These are phyloP conservation scores for Eretmochelys imbricata DNA, from an alignment of 2,113 vertebrate genomes.

Conservation along the genomic window DNA sequence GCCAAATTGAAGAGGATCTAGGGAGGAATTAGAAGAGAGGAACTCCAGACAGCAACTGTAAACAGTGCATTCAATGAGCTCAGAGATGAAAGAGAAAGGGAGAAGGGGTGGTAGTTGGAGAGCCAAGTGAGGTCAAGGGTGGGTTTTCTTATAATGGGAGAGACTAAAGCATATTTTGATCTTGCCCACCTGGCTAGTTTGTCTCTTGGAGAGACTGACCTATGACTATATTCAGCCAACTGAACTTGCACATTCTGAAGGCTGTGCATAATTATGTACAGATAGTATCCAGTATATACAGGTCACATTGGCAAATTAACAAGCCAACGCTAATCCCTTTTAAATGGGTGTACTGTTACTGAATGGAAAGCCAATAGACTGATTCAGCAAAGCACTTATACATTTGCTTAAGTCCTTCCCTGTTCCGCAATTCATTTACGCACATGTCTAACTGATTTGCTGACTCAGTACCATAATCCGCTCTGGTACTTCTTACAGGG, in stretches of 20 bases:
- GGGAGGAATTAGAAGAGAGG: neutral
- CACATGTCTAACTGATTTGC: neutral
- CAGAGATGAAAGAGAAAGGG: neutral
- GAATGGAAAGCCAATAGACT: neutral
- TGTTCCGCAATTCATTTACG: neutral
- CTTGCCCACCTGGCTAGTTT: neutral
- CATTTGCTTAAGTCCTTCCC: neutral
- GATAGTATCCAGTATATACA: neutral
- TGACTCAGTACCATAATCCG: neutral
- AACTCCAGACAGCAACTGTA: neutral
- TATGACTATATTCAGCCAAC: neutral
- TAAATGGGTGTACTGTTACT: neutral
- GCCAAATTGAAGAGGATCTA: neutral
- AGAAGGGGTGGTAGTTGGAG: neutral
- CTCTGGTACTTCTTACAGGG: neutral
- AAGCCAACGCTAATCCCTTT: neutral
- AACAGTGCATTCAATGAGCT: neutral
- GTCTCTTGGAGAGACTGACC: neutral
- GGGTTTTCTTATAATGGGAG: neutral
- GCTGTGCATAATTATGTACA: neutral
- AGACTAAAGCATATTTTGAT: neutral
- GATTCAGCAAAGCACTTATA: accelerated
- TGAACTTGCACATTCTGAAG: neutral
- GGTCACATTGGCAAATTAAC: neutral
- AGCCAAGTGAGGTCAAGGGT: neutral